phyloP scores from a whole-genome alignment of 2,888 invertebrate genomes.

The Flexamia atlantica region DNA sequence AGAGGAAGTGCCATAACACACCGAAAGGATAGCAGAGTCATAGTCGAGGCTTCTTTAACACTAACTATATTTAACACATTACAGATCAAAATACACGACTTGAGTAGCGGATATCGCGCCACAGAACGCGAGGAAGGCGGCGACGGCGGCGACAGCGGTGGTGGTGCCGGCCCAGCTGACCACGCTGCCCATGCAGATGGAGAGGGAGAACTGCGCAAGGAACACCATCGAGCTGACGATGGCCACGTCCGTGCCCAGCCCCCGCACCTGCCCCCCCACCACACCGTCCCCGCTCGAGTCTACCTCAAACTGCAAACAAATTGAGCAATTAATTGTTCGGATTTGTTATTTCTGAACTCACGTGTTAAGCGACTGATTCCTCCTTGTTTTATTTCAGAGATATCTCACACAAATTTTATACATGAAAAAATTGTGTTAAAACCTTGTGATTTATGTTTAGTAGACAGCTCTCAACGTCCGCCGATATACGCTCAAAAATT shows the following conservation, averaged over 20 bases:
- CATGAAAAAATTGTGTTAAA: no score
- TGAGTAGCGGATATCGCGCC: constrained; percentile 92
- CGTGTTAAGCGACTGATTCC: no score
- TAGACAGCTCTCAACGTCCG: no score
- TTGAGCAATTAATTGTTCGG: no score
- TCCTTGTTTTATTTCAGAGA: no score
- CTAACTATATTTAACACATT: constrained; percentile 56
- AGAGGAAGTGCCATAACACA: no score
- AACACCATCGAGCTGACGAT: constrained; percentile 98
- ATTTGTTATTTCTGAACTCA: no score
- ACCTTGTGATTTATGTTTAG: no score
- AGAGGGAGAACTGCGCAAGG: constrained; percentile 94
- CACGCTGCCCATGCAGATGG: constrained; percentile 91
- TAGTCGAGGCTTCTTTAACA: no score
- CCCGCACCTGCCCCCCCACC: constrained; percentile 83
- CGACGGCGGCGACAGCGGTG: constrained; percentile 91
- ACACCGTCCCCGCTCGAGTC: constrained; percentile 78
- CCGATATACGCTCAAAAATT: no score
- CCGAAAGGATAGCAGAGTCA: no score
- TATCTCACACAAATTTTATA: no score
- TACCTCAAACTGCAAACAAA: constrained; percentile 67
- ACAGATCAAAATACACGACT: constrained; percentile 93
- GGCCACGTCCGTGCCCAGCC: constrained; percentile 96
- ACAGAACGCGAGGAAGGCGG: constrained; percentile 89
- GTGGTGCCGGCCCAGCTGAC: constrained; percentile 90